Base-by-base conservation (phyloP, 1,140 invertebrate genomes). In the Aphelinus atriplicis region DNA sequence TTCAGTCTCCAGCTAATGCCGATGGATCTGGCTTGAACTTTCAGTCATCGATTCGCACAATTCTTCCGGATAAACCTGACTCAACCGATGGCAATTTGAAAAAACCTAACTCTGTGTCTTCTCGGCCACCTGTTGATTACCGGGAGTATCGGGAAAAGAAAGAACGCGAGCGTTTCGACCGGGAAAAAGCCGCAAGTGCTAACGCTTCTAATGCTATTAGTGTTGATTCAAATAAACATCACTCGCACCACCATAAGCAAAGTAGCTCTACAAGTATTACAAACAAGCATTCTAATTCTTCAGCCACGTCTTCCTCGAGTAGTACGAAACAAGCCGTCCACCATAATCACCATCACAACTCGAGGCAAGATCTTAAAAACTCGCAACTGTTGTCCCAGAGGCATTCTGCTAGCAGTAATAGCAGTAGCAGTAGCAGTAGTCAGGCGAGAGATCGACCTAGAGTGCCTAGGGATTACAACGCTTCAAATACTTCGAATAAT, bases 61-160 rank as follows among this genome's bases (percentile, higher is more conserved):
- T 26, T 76, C 84, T 84, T 5, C 63, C 77, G 2, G 82, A 84
- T 2, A 69, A 70, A 10, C 50, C 73, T 7, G 81, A 80, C 26
- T 26, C 26, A n/a, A 77, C 71, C 7, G 81, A 83, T 47, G 82
- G 81, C 42, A 82, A 84, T 65, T 26, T 26, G 26, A 88, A 85
- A 71, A 83, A 85, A 45, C 79, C 82, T 3, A 53, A 75, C 3
- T 62, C 75, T 3, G 48, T 71, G 43, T 78, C 76, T 7, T 53
- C 9, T 9, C 51, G 56, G 80, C 0, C 70, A 83, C 46, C 83
- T 7, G 78, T 84, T 7, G 85, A 87, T 42, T 86, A 89, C 64
- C 83, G 88, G 1, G 90, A 91, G 43, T 90, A 91, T 72, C 86
- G 88, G 2, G 90, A 90, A 57, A 89, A 89, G 66, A 80, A 82